Evolutionary conservation across 2,888 invertebrate species (phyloP).

Genomic region (Sturmia bella): DNA sequence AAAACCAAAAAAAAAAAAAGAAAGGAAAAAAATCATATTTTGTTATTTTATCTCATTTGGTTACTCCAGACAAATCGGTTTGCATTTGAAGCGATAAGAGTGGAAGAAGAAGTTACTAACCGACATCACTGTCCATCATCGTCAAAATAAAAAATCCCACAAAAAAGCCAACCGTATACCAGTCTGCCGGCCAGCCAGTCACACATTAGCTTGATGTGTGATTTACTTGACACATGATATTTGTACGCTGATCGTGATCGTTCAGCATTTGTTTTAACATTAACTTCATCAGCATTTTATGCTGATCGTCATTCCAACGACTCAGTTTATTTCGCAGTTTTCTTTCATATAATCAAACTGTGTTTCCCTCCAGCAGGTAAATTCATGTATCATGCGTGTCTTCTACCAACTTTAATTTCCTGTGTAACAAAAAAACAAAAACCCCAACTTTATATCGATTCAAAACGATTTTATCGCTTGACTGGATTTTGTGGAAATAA

Average conservation of each 20-base stretch:
- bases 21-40: conserved; percentile 35
- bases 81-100: conserved; percentile 68
- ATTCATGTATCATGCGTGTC: conserved; percentile 33
- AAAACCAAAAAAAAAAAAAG: conserved; percentile 20
- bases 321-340: conserved; percentile 20
- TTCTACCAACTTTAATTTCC: conserved; percentile 56
- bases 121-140: conserved; percentile 70
- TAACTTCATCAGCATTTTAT: not conserved
- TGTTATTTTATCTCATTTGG: conserved; percentile 51
- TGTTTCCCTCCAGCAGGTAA: conserved; percentile 51
- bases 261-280: conserved; percentile 40
- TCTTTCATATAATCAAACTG: not conserved
- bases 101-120: conserved; percentile 63
- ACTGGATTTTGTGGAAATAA: conserved; percentile 50
- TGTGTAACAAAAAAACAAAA: conserved; percentile 21
- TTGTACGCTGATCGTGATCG: conserved; percentile 49
- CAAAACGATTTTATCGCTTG: conserved; percentile 56
- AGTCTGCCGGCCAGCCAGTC: conserved; percentile 24
- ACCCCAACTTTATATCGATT: conserved; percentile 4
- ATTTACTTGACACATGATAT: conserved; percentile 69
- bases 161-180: conserved; percentile 31
- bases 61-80: conserved; percentile 70
- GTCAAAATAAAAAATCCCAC: conserved; percentile 48
- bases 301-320: conserved; percentile 10
- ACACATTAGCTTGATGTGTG: conserved; percentile 65